phyloP scores from a whole-genome alignment of 2,113 vertebrate species.

The Bagarius yarrelli region DNA sequence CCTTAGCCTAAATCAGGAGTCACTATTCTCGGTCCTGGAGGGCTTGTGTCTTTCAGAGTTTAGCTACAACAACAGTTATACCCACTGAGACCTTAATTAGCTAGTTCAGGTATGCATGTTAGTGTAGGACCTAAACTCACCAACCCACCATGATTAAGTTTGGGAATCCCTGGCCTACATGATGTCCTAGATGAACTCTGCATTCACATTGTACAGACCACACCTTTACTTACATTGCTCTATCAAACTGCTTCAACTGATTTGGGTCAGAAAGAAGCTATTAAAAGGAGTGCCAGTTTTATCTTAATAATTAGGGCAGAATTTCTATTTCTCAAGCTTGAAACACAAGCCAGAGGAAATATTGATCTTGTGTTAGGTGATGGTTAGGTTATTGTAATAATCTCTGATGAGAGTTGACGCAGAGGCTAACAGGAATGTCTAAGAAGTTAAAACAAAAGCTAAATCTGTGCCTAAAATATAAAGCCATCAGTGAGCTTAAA shows the following conservation, averaged over 20 bases:
- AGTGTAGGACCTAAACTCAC: too few relatives aligned
- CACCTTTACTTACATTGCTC: not conserved
- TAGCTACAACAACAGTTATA: too few relatives aligned
- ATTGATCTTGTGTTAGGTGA: not conserved
- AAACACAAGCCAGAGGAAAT: not conserved
- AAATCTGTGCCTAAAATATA: too few relatives aligned
- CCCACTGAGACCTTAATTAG: too few relatives aligned
- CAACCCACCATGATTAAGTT: too few relatives aligned
- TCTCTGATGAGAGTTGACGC: not conserved
- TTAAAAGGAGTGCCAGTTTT: conserved; percentile 52
- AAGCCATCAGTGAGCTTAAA: too few relatives aligned
- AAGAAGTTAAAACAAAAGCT: too few relatives aligned
- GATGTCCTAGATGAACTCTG: not conserved
- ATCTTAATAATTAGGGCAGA: conserved; percentile 56
- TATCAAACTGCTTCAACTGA: conserved; percentile 30
- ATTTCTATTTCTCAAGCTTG: conserved; percentile 38
- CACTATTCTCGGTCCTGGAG: too few relatives aligned
- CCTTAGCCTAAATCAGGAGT: not conserved
- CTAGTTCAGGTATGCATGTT: too few relatives aligned
- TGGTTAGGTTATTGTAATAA: not conserved
- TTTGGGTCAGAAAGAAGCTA: conserved; percentile 60
- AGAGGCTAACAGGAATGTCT: too few relatives aligned
- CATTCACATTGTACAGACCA: not conserved
- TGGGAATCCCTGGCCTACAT: not conserved
- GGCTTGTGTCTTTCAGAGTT: too few relatives aligned